Base-by-base conservation (phyloP, 1,140 invertebrate genomes). In the Sarcophaga bullata region DNA sequence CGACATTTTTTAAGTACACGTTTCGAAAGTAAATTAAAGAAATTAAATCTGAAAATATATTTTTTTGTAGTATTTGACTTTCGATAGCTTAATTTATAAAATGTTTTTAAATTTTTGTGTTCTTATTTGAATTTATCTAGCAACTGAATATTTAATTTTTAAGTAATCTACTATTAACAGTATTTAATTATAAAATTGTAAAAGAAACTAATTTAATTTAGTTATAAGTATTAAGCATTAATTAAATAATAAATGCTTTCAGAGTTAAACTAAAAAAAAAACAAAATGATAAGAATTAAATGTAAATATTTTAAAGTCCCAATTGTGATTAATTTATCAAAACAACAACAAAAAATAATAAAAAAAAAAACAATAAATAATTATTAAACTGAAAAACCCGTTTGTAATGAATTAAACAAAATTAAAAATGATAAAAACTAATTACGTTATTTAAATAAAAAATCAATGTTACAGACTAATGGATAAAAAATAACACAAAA, bases 261-360 rank as follows among this genome's bases (percentile, higher is more conserved):
- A 19, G 25, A 37, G 4, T 37, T 37, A 2, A 37, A 19, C 19
- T 25, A 7, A 62, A 62, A 62, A 62, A 62, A 62, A 13, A 62
- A 7, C 15, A 58, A 15, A 11, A n/a, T 58, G 13, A n/a, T n/a
- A 58, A 58, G 7, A 58, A 6, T 58, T n/a, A 15, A 68, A 5
- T 68, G 62, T 68, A 68, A 68, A 68, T 68, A 68, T 19, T 68
- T 68, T 6, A 25, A 68, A 25, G 19, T 68, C 62, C 62, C 62
- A 68, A 76, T 76, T 76, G 73, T 76, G 73, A 76, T 76, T 76
- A 76, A 19, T 68, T 25, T 68, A 68, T 19, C n/a, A 68, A 25
- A 68, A 68, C 1, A n/a, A 19, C 17, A 25, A 19, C n/a, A 68
- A 19, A 58, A 58, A 68, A 68, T 25, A 37, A 2, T 37, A 37